These are phyloP conservation scores for Baryphthengus martii DNA, from an alignment of 2,113 vertebrate genomes.

Conservation along the genomic window DNA sequence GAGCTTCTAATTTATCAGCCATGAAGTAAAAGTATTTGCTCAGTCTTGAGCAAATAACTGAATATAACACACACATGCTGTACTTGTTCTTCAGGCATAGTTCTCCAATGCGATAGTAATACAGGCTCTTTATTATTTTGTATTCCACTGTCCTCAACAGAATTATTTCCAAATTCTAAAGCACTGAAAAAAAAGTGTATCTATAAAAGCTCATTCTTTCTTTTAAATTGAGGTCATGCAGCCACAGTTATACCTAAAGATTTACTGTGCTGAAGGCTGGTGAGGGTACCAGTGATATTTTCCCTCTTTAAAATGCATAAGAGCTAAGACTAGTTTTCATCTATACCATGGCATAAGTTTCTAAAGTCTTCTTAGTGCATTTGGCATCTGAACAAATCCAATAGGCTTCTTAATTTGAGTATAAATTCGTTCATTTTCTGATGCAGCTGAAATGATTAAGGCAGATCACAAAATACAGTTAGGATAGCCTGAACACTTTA, in stretches of 20 bases:
- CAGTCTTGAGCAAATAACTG: slow-evolving; percentile 28
- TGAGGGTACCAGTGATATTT: not conserved
- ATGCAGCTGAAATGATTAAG: not conserved
- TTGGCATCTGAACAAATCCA: not conserved
- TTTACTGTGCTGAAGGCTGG: not conserved
- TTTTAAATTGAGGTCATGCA: not conserved
- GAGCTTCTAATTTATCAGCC: slow-evolving; percentile 31
- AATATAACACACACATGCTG: not conserved
- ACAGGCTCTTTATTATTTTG: not conserved
- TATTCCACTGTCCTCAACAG: not conserved
- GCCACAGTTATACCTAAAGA: not conserved
- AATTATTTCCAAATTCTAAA: not conserved
- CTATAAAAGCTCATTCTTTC: not conserved
- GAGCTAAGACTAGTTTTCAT: not conserved
- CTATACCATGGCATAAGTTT: not conserved
- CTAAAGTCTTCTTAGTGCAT: not conserved
- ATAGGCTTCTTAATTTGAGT: not conserved
- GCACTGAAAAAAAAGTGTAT: not conserved
- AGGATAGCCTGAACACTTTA: not conserved
- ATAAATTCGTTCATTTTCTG: not conserved
- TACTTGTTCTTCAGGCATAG: not conserved
- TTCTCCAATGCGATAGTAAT: not conserved
- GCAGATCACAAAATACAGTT: not conserved
- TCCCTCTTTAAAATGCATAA: not conserved
- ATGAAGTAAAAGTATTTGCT: slow-evolving; percentile 1